A percentile compares a stretch with the other conserved stretches of the same genome.
Conservation (phyloP, 2,113 vertebrate genomes). For the Menidia beryllina region DNA sequence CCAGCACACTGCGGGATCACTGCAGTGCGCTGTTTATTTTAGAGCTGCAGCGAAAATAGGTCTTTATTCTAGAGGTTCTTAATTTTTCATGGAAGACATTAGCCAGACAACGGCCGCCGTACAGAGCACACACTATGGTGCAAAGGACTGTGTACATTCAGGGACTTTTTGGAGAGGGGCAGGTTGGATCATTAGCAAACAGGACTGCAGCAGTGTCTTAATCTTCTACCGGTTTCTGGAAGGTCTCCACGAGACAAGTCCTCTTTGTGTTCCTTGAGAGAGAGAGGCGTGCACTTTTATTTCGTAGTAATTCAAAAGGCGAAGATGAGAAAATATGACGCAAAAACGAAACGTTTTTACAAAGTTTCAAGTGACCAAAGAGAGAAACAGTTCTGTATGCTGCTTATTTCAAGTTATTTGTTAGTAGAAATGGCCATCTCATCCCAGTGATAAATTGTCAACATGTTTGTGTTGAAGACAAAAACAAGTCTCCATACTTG, state of each 20-base stretch:
- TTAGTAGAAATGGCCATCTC: slow-evolving; percentile 9
- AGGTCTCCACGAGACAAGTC: slow-evolving; percentile 52
- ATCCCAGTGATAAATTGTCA: slow-evolving; percentile 2
- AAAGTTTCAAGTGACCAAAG: neutral
- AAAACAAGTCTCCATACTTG: slow-evolving; percentile 26
- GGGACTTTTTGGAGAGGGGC: slow-evolving; percentile 41
- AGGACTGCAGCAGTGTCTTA: slow-evolving; percentile 24
- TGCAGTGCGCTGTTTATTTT: neutral
- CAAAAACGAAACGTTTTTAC: neutral
- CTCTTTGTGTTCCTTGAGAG: slow-evolving; percentile 28
- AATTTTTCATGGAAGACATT: slow-evolving; percentile 36
- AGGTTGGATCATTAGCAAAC: slow-evolving; percentile 50
- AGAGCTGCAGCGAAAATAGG: slow-evolving; percentile 6
- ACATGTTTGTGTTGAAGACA: slow-evolving; percentile 30
- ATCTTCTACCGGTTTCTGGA: slow-evolving; percentile 58
- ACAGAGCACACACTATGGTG: slow-evolving; percentile 10
- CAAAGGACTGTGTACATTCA: slow-evolving; percentile 41
- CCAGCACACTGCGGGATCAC: slow-evolving; percentile 9
- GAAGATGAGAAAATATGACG: neutral
- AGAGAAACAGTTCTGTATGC: neutral
- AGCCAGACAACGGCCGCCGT: slow-evolving; percentile 35
- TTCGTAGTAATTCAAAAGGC: neutral
- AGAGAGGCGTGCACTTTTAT: neutral
- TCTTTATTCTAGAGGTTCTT: slow-evolving; percentile 4
- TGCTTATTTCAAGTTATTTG: neutral